These are phyloP conservation scores for Drosophila prosaltans DNA, from an alignment of 1,140 invertebrate genomes.

Conservation along the genomic window DNA sequence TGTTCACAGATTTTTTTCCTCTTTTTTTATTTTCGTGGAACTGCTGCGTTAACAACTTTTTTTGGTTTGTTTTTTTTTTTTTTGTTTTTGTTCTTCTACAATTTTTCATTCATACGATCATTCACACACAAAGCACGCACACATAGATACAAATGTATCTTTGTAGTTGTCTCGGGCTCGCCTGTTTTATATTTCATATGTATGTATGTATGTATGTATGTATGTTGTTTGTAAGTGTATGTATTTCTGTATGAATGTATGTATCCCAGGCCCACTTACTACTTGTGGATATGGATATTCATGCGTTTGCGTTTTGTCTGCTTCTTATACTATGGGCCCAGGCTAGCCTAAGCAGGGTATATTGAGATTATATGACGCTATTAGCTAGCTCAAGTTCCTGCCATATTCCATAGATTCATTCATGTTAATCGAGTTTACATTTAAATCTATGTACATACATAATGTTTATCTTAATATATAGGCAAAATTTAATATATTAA, in stretches of 20 bases:
- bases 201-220: conserved; percentile 22
- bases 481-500: too few relatives aligned
- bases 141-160: conserved; percentile 24
- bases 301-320: conserved; percentile 48
- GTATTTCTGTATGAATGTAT: conserved; percentile 35
- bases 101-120: conserved; percentile 76
- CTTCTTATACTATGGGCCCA: conserved; percentile 22
- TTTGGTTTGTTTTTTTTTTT: conserved; percentile 43
- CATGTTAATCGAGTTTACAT: too few relatives aligned
- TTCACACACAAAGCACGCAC: conserved; percentile 30
- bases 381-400: too few relatives aligned
- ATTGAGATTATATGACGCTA: not conserved
- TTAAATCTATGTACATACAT: too few relatives aligned
- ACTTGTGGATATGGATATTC: conserved; percentile 39
- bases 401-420: too few relatives aligned
- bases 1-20: conserved; percentile 25
- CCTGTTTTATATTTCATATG: conserved; percentile 26
- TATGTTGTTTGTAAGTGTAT: conserved; percentile 38
- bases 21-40: conserved; percentile 66
- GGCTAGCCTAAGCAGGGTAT: not conserved
- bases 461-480: too few relatives aligned
- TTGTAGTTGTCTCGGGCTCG: conserved; percentile 11
- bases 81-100: conserved; percentile 59
- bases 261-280: conserved; percentile 49
- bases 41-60: conserved; percentile 76